These are phyloP conservation scores for Lethenteron camtschaticum DNA, from an alignment of 2,113 vertebrate genomes.

Conservation along the genomic window DNA sequence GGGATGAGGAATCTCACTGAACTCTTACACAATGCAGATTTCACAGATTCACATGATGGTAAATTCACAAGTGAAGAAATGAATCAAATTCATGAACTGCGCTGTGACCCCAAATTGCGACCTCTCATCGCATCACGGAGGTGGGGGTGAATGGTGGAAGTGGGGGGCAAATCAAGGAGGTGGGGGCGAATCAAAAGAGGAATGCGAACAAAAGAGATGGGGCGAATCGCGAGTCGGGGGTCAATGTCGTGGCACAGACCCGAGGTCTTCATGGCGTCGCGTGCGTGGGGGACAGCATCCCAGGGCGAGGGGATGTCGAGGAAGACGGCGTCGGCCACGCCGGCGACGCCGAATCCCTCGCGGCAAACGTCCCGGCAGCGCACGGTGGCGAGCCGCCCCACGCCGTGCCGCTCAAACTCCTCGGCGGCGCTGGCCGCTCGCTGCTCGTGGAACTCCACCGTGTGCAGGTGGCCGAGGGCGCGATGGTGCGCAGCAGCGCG, in stretches of 20 bases:
- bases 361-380: conserved; percentile 77
- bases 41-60: too few relatives aligned
- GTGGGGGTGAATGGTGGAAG: too few relatives aligned
- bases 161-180: too few relatives aligned
- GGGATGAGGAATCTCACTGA: too few relatives aligned
- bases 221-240: too few relatives aligned
- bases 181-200: too few relatives aligned
- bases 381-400: conserved; percentile 66
- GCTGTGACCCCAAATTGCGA: too few relatives aligned
- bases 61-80: too few relatives aligned
- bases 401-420: conserved; percentile 61
- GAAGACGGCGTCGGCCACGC: conserved; percentile 61
- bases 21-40: too few relatives aligned
- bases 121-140: too few relatives aligned
- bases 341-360: conserved; percentile 57
- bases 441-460: conserved; percentile 84
- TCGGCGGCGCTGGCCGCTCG: conserved; percentile 50
- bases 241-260: conserved; percentile 24
- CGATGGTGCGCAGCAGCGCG: conserved; percentile 62
- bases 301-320: conserved; percentile 85
- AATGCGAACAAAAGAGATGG: too few relatives aligned
- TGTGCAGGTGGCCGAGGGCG: conserved; percentile 73
- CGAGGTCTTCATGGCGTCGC: conserved; percentile 48
- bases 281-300: conserved; percentile 72
- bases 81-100: too few relatives aligned